Conservation (phyloP, 2,888 invertebrate species). For the Trissolcus brochymenae region DNA sequence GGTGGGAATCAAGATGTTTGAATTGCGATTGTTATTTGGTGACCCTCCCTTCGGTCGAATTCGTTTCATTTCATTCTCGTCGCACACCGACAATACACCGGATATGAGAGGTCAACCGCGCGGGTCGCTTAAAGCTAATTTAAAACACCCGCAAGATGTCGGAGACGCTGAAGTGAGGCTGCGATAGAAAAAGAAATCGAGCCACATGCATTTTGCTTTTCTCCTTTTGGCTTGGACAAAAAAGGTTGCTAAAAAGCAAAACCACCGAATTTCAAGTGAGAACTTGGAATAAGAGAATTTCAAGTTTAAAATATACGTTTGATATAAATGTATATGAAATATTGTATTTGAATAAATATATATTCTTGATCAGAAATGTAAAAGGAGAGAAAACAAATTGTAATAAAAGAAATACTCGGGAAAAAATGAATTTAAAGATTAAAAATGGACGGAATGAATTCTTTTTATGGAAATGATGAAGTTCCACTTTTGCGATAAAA, state of each 20-base stretch:
- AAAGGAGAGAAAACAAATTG: too few species aligned
- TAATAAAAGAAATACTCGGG: too few species aligned
- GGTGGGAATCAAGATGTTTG: conserved; percentile 55
- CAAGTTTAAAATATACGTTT: too few species aligned
- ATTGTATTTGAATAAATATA: too few species aligned
- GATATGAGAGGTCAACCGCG: conserved; percentile 72
- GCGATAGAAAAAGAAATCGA: conserved; percentile 2
- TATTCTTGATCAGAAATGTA: too few species aligned
- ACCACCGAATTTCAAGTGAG: too few species aligned
- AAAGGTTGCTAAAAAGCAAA: neutral
- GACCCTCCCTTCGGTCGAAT: conserved; percentile 63
- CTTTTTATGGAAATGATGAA: too few species aligned
- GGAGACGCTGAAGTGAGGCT: conserved; percentile 13
- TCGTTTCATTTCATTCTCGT: conserved; percentile 72
- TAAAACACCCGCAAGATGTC: conserved; percentile 57
- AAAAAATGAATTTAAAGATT: too few species aligned
- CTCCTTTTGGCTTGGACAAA: neutral
- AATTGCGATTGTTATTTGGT: conserved; percentile 75
- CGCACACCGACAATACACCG: conserved; percentile 67
- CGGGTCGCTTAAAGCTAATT: conserved; percentile 71
- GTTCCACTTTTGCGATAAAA: too few species aligned
- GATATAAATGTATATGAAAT: too few species aligned
- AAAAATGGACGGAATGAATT: too few species aligned
- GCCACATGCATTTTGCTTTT: conserved; percentile 1
- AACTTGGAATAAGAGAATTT: too few species aligned